Base-by-base conservation (phyloP, 2,797 vertebrate genomes). In the Coreius guichenoti region DNA sequence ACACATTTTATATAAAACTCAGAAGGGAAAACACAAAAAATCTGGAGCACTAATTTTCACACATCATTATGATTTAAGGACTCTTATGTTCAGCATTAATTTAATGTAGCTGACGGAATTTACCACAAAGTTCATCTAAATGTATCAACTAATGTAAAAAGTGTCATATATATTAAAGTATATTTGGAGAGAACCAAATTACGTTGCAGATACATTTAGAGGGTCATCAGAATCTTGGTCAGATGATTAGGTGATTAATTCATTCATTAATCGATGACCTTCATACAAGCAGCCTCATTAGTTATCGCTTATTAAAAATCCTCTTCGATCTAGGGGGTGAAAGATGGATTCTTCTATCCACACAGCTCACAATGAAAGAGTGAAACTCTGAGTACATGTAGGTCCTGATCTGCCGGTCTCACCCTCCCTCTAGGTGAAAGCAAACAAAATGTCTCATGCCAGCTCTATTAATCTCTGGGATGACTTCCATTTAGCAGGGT, bases 401-500 rank as follows among this genome's bases (percentile, higher is more conserved):
- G 75, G 75, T 84, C 83, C 31, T 84, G 74, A 47, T 45, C 75
- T 0, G 29, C 49, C 0, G 36, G 26, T 78, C 51, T 78, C 36
- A 29, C 67, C 29, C 76, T 84, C 76, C 75, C 75, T 79, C 65
- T 84, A 54, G 83, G 83, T 84, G 49, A 79, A 78, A 78, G 65
- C 75, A 84, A 83, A 87, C 80, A 82, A 65, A 81, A 80, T 78
- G 74, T 82, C 67, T 82, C 73, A 61, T 83, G 56, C 80, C 80
- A 82, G 65, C 65, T 82, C 74, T 82, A 77, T 86, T 86, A 82
- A 82, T 86, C 85, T 82, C 36, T 72, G 39, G 51, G 51, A 86
- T 79, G 85, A 70, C 85, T 82, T 86, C 56, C 54, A 82, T 86
- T 86, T 77, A 82, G 75, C 23, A 49, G 75, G 81, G 86, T 89